A percentile compares a stretch with the other conserved stretches of the same genome.
phyloP scores from a whole-genome alignment of 2,888 invertebrate genomes.

The Melipona beecheii region DNA sequence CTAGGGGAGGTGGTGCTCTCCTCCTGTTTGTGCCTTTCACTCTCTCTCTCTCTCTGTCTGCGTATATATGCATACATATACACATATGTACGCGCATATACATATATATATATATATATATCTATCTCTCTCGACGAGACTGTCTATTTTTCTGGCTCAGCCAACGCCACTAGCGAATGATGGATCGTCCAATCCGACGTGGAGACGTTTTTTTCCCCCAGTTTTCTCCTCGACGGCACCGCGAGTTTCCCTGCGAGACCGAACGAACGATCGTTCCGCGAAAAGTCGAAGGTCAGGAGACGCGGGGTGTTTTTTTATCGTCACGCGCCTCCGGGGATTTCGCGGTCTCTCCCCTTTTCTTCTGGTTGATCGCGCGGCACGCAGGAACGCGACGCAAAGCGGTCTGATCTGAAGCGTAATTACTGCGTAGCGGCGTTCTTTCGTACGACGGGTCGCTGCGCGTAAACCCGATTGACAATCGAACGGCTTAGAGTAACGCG shows the following conservation, averaged over 20 bases:
- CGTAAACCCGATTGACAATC: constrained; percentile 54
- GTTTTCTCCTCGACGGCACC: not conserved
- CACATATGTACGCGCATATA: too few relatives aligned
- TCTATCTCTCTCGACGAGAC: not conserved
- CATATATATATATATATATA: too few relatives aligned
- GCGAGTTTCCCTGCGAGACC: not conserved
- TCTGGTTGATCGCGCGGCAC: not conserved
- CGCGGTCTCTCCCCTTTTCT: not conserved
- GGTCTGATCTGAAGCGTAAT: constrained; percentile 13
- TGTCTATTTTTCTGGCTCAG: constrained; percentile 8
- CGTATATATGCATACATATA: too few relatives aligned
- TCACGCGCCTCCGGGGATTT: not conserved
- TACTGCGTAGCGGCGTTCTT: constrained; percentile 1
- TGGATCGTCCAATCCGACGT: constrained; percentile 49
- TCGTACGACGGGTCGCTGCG: not conserved
- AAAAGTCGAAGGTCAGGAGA: not conserved
- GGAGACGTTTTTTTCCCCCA: not conserved
- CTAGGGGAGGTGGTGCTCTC: constrained; percentile 9
- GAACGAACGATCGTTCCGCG: not conserved
- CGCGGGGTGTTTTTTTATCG: not conserved
- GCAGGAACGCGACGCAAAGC: not conserved
- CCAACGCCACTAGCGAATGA: constrained; percentile 40
- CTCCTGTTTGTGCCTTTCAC: constrained; percentile 8
- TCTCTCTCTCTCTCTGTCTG: not conserved
- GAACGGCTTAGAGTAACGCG: constrained; percentile 35